Evolutionary conservation across 2,113 vertebrate species (phyloP).

Genomic region (Dissostichus mawsoni): DNA sequence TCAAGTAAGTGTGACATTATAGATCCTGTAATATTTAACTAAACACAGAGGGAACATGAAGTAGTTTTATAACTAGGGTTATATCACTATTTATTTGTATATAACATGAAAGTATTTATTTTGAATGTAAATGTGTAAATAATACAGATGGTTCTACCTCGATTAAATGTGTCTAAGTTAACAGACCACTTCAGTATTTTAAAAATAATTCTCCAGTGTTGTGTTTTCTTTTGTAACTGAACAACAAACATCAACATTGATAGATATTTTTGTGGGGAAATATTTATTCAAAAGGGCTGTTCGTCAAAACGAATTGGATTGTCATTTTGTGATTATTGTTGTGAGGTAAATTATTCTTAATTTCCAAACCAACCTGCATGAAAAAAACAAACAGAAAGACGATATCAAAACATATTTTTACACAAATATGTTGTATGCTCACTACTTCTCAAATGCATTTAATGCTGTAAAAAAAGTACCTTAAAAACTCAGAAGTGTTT

Average conservation of each 20-base stretch:
- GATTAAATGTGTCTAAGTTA: slow-evolving; percentile 56
- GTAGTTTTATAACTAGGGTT: slow-evolving; percentile 22
- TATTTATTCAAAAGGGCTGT: background rate
- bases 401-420: too few species aligned
- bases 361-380: background rate
- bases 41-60: background rate
- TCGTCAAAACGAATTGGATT: background rate
- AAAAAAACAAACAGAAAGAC: too few species aligned
- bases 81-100: slow-evolving; percentile 50
- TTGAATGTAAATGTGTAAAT: slow-evolving; percentile 75
- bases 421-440: too few species aligned
- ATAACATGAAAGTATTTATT: slow-evolving; percentile 56
- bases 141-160: slow-evolving; percentile 49
- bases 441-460: too few species aligned
- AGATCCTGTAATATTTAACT: background rate
- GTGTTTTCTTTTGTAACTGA: background rate
- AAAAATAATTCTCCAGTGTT: background rate
- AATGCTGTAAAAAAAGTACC: too few species aligned
- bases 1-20: slow-evolving; percentile 2
- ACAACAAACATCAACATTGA: background rate
- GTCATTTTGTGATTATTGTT: background rate
- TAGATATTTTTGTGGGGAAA: background rate
- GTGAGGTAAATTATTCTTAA: background rate
- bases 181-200: slow-evolving; percentile 18
- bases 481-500: too few species aligned